These are phyloP conservation scores for Aldrovandia affinis DNA, from an alignment of 2,797 vertebrate species.

Conservation along the genomic window DNA sequence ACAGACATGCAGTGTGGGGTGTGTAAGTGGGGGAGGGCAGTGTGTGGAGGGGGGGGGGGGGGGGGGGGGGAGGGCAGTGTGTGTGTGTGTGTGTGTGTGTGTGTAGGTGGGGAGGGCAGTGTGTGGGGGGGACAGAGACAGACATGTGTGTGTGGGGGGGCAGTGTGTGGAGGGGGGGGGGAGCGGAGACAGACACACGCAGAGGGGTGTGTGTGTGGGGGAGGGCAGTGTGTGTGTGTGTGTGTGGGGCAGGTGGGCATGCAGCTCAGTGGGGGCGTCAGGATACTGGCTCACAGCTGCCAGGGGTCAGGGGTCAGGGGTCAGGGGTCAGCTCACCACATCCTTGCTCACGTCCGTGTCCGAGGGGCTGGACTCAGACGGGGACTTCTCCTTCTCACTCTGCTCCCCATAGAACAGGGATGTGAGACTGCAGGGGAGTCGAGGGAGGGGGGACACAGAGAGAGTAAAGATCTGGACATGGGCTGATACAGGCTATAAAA, in stretches of 20 bases:
- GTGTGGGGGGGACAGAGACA: slow-evolving; percentile 60
- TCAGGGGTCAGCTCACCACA: slow-evolving; percentile 70
- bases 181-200: slow-evolving; percentile 61
- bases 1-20: slow-evolving; percentile 54
- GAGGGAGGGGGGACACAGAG: neutral
- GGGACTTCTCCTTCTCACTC: slow-evolving; percentile 95
- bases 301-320: too few species aligned
- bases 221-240: slow-evolving; percentile 19
- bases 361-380: slow-evolving; percentile 86
- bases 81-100: too few species aligned
- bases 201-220: neutral
- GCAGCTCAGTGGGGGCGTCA: slow-evolving; percentile 10
- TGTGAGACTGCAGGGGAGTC: slow-evolving; percentile 77
- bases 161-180: too few species aligned
- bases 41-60: too few species aligned
- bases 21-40: neutral
- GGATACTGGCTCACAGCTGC: slow-evolving; percentile 49
- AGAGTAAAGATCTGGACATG: neutral
- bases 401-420: slow-evolving; percentile 95
- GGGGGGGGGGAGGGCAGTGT: too few species aligned
- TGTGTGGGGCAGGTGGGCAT: too few species aligned
- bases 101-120: neutral
- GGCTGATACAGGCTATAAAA: neutral
- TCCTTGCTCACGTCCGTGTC: slow-evolving; percentile 85
- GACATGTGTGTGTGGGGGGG: slow-evolving; percentile 13